Base-by-base conservation (phyloP, 2,888 invertebrate species). In the Limnephilus lunatus region DNA sequence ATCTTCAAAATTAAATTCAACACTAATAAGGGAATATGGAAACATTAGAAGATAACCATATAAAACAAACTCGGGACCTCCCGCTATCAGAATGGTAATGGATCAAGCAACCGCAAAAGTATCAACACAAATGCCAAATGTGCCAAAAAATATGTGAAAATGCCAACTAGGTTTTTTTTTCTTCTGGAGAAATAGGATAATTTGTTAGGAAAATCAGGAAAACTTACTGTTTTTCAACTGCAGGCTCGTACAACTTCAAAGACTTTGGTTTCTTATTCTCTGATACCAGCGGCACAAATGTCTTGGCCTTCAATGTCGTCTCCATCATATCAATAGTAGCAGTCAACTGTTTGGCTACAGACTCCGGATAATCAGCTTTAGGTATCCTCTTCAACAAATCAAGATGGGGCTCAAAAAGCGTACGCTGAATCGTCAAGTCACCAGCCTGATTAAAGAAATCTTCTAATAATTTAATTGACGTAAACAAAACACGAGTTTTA, bases 201-300 rank as follows among this genome's bases (percentile, higher is more conserved):
- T 68, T 68, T 68, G 68, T n/a, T 25, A 68, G 9, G n/a, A 9
- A 87, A 68, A 68, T n/a, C 68, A 68, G 25, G 25, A 90, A 32
- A 94, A 97, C 98, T 97, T 97, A 98, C 97, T 98, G 97, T 95
- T 97, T 97, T 94, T 98, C 98, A 93, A 99, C 97, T 94, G 97
- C 97, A 0, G 99, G 99, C 95, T 99, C 99, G 94, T 98, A 98
- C 89, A 98, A 95, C 94, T 98, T 97, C 94, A 99, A 95, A 0
- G 98, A 97, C 95, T 98, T 98, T 0, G 98, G 98, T 94, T 97
- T 97, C 93, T 97, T 97, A 94, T 97, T 97, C 86, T 97, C 97
- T 92, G 96, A 94, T 19, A 96, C 94, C 92, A 98, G 94, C 83
- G 96, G 97, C 25, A 96, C 96, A 92, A 97, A 95, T 48, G 96